Evolutionary conservation across 2,113 vertebrate genomes (phyloP), one percentile per base, ranked within the genome.

Genomic region (Prolemur simus): DNA sequence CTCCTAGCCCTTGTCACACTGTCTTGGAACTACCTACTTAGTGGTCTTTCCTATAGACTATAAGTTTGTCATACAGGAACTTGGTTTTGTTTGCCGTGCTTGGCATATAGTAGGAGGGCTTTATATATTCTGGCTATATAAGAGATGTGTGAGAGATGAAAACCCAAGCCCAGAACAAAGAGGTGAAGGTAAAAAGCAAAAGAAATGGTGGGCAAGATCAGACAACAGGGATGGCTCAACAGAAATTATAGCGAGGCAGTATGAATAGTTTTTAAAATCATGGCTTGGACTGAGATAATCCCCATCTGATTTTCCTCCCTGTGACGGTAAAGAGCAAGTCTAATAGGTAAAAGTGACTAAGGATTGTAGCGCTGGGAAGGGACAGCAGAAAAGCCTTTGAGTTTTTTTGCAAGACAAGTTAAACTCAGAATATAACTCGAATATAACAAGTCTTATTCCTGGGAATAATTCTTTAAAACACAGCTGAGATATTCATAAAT

Each of bases 401-500:
- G 34, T 27, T 87, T 93, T 91, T 69, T 45, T 78, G 42, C 8
- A 93, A 89, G 73, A 86, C 45, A 94, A 77, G 49, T 96, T 86
- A 66, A 91, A 56, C 37, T 87, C 47, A 91, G 37, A 93, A 37
- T 84, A n/a, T 69, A 93, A 42, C 60, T 39, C 89, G 37, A 93
- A 37, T 84, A n/a, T 69, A 93, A 42, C 60, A 91, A 85, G 29
- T 12, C 77, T 88, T 83, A 89, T 91, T 83, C 78, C 86, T 93
- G 52, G 56, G 58, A 94, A 89, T 69, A 78, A 7, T 88, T 92
- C 94, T 95, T 95, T 77, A 27, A 80, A 78, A 34, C 58, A 85
- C 27, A 89, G 29, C 52, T 82, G 42, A 88, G 52, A 86, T 93
- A 94, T 66, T 95, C 92, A 96, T 95, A 94, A 98, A 92, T 96